These are phyloP conservation scores for Prorops nasuta DNA, from an alignment of 1,140 invertebrate genomes.

Conservation along the genomic window DNA sequence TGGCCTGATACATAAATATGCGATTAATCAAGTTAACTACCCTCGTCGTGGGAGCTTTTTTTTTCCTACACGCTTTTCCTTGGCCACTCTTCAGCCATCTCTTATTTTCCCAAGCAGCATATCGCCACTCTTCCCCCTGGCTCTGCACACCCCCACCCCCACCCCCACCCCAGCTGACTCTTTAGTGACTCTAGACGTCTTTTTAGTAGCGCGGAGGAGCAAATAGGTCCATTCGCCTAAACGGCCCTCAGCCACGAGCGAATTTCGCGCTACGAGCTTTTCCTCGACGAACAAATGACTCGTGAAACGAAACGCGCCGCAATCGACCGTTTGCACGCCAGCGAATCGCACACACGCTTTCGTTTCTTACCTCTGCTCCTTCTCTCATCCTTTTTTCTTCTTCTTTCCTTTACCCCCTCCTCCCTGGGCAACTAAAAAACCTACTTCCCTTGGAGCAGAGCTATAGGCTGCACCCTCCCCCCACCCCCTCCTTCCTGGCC, in stretches of 20 bases:
- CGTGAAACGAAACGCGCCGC: conserved; percentile 39
- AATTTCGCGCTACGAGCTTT: conserved; percentile 22
- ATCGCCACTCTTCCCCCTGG: not conserved
- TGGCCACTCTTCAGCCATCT: conserved; percentile 11
- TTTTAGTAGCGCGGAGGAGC: conserved; percentile 18
- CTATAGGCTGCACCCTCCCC: too few species aligned
- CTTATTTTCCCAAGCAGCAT: not conserved
- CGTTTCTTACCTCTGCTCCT: too few species aligned
- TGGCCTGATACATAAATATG: conserved; percentile 50
- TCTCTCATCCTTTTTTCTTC: too few species aligned
- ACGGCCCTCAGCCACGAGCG: conserved; percentile 25
- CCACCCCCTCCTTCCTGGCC: not conserved
- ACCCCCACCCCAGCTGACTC: not conserved
- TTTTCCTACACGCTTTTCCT: not conserved
- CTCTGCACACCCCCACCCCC: not conserved
- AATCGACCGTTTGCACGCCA: not conserved
- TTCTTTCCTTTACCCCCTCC: too few species aligned
- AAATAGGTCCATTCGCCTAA: conserved; percentile 44
- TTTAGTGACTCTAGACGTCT: conserved; percentile 1
- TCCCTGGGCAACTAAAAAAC: too few species aligned
- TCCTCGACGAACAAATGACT: conserved; percentile 39
- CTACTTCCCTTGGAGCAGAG: not conserved
- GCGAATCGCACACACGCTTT: too few species aligned
- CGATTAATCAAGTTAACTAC: conserved; percentile 47
- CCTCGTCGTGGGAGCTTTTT: conserved; percentile 10